Evolutionary conservation across 1,140 invertebrate species (phyloP), one percentile per base, ranked within the genome.

Genomic region (Dendrolimus kikuchii): DNA sequence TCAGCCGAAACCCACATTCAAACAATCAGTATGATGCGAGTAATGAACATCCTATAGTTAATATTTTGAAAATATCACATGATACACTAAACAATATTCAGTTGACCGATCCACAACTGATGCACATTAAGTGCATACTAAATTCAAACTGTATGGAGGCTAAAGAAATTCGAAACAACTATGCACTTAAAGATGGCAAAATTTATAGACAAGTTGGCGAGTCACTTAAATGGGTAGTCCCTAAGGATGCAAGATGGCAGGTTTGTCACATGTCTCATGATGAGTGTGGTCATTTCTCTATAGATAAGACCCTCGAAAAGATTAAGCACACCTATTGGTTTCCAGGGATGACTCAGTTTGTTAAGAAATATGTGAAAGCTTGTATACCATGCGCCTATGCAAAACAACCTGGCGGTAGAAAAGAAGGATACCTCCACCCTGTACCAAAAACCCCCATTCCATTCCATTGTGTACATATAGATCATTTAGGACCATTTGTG

Each of bases 401-500:
- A 5, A 50, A 51, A 37, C 37, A 43, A 5, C n/a, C n/a, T n/a
- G 9, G 36, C 5, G 8, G 23, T 9, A 49, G 37, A 38, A 58
- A 40, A 6, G 53, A 67, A 52, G 65, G 64, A 10, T 42, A 44
- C 3, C 42, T 75, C 10, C 49, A 70, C 36, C 54, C 63, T 4
- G 64, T 72, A 5, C 7, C 42, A 41, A 72, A 69, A 53, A 39
- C 56, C 5, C 50, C 54, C 45, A 40, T 53, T 4, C 64, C 66
- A 6, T 67, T 71, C 38, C 66, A 69, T 40, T 64, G 63, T 2
- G 38, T 68, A 6, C 61, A 68, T 49, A 50, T 64, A 0, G 62
- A 65, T 55, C 59, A 68, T 40, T 57, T 71, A 6, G 62, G 65
- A 4, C 68, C 66, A 8, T 71, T 71, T 47, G 53, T 64, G 3